Conservation (phyloP, 1,140 invertebrate species). For the Ctenoplectra terminalis region DNA sequence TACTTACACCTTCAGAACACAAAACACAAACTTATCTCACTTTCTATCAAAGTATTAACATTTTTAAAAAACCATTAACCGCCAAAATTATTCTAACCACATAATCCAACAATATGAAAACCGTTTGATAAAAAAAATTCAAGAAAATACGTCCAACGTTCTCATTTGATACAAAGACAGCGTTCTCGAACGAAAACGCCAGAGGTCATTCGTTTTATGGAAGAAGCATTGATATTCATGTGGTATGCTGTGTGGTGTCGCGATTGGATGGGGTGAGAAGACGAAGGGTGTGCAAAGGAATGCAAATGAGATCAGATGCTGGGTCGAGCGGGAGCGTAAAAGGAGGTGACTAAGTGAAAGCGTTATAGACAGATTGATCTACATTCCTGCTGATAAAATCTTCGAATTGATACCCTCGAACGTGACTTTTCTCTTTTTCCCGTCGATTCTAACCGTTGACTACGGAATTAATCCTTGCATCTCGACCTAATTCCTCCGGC, state of each 20-base stretch:
- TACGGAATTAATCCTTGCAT: constrained; percentile 21
- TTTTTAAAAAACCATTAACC: no score
- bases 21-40: no score
- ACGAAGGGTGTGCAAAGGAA: constrained; percentile 34
- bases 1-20: no score
- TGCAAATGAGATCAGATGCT: constrained; percentile 39
- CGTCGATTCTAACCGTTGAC: not conserved
- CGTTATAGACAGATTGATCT: constrained; percentile 49
- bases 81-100: no score
- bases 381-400: constrained; percentile 43
- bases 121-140: no score
- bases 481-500: not conserved
- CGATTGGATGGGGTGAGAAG: not conserved
- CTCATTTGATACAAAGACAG: no score
- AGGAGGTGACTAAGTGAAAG: constrained; percentile 47
- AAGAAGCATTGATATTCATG: constrained; percentile 34
- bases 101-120: no score
- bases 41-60: no score
- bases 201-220: constrained; percentile 3
- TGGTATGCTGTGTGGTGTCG: not conserved
- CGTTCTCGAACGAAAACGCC: not conserved
- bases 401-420: constrained; percentile 37
- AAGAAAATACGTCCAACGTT: no score
- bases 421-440: constrained; percentile 33
- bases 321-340: not conserved